Conservation (phyloP, 2,888 invertebrate species). For the Hypsopygia costalis region DNA sequence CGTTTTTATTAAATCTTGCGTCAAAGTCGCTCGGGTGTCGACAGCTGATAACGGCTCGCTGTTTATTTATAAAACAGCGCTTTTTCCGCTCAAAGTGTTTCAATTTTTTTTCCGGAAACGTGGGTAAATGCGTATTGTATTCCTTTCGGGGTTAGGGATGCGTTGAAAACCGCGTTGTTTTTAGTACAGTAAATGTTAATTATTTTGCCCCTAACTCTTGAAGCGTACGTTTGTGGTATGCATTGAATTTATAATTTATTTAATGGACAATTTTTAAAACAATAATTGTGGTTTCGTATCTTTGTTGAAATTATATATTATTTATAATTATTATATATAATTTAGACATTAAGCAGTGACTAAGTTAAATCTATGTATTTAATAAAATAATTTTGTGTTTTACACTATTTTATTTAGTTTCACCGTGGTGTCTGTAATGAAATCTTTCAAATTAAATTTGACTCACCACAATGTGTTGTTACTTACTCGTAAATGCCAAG, state of each 20-base stretch:
- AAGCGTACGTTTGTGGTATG: constrained; percentile 28
- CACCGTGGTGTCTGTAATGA: too few relatives aligned
- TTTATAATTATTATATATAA: too few relatives aligned
- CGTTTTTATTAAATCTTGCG: constrained; percentile 68
- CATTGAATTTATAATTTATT: constrained; percentile 29
- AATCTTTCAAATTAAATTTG: too few relatives aligned
- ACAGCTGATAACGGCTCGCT: constrained; percentile 65
- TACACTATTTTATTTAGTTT: too few relatives aligned
- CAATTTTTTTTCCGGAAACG: constrained; percentile 44
- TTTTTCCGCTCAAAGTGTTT: constrained; percentile 59
- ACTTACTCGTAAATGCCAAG: too few relatives aligned
- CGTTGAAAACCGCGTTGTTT: constrained; percentile 44
- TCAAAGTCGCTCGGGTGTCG: constrained; percentile 70
- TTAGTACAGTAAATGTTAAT: constrained; percentile 34
- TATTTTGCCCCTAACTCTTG: constrained; percentile 26
- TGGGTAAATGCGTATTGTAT: constrained; percentile 48
- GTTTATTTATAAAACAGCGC: constrained; percentile 76
- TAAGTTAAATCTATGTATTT: too few relatives aligned
- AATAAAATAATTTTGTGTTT: too few relatives aligned
- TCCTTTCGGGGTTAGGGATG: constrained; percentile 47
- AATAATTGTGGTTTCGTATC: too few relatives aligned
- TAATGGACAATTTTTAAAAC: too few relatives aligned
- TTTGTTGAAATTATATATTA: too few relatives aligned
- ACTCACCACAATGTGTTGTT: too few relatives aligned
- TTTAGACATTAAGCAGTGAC: too few relatives aligned